Evolutionary conservation across 2,113 vertebrate species (phyloP), one percentile per base, ranked within the genome.

Genomic region (Tylochromis polylepis): DNA sequence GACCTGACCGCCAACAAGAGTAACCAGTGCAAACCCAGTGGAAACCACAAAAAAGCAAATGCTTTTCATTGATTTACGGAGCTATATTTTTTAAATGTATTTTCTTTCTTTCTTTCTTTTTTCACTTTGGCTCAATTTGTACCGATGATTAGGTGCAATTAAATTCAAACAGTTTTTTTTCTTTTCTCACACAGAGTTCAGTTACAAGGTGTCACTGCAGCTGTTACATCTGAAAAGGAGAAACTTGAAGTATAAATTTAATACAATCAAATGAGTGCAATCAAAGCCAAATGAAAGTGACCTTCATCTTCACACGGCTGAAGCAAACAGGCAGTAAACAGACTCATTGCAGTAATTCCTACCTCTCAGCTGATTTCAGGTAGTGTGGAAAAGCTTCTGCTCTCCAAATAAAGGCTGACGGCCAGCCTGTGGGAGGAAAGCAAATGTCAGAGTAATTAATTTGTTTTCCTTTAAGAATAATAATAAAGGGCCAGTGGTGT

Each of bases 291-390:
- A 89, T 67, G 31, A 81, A 83, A 81, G 62, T 84, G 86, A 93
- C 88, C 86, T 88, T 88, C 83, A 31, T 53, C 53, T 67, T 18
- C 46, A 31, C 60, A 62, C 20, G 8, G 57, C 3, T 53, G 29
- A 18, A 67, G 86, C 20, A 67, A 79, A 86, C 59, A 53, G 86
- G 58, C 86, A 84, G 88, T 80, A 82, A 85, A 87, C 81, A 56
- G 4, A 60, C 55, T 84, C 38, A 86, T 77, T 85, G 79, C 60
- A 75, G 77, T 80, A 46, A 53, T 81, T 84, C 58, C 29, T 78
- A 87, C 87, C 87, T 90, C 84, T 82, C 62, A 79, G 83, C 79
- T 75, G 87, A 85, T 46, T 70, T 84, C 85, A 78, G 81, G 87
- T 77, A 46, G 53, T 20, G 43, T n/a, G 15, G 85, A 88, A 79